Conservation (phyloP, 1,140 invertebrate species). For the Pseudobourletiella spinata region DNA sequence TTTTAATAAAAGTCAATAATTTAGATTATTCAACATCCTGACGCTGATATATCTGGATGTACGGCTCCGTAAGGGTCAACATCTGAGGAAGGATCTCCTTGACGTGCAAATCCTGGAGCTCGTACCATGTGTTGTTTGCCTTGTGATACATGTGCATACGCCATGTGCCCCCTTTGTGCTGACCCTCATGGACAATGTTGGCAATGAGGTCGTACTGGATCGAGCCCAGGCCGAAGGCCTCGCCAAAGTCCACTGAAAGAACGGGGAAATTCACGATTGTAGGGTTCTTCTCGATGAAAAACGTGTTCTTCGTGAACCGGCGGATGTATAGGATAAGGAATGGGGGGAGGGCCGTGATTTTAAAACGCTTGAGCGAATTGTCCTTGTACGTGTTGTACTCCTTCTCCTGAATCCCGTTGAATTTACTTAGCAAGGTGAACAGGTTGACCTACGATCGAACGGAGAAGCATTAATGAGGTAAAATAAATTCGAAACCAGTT, state of each 20-base stretch:
- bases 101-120: constrained; percentile 98
- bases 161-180: constrained; percentile 88
- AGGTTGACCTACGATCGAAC: constrained; percentile 68
- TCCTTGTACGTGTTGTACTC: constrained; percentile 99
- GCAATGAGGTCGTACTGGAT: constrained; percentile 82
- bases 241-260: constrained; percentile 94
- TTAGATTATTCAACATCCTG: constrained; percentile 9
- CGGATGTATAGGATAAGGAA: constrained; percentile 93
- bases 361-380: constrained; percentile 93
- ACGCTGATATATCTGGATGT: constrained; percentile 65
- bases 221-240: constrained; percentile 42
- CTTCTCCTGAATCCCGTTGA: constrained; percentile 89
- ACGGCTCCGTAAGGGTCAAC: constrained; percentile 98
- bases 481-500: too few relatives aligned
- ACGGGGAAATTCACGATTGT: constrained; percentile 99
- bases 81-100: constrained; percentile 97
- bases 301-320: constrained; percentile 97
- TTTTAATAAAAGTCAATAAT: too few relatives aligned
- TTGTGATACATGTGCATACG: constrained; percentile 92
- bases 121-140: constrained; percentile 75
- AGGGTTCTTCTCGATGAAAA: constrained; percentile 98
- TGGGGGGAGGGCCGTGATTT: constrained; percentile 88
- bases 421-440: constrained; percentile 85
- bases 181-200: constrained; percentile 97
- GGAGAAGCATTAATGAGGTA: too few relatives aligned